phyloP scores from a whole-genome alignment of 2,113 vertebrate genomes.

The Petrocephalus microphthalmus region DNA sequence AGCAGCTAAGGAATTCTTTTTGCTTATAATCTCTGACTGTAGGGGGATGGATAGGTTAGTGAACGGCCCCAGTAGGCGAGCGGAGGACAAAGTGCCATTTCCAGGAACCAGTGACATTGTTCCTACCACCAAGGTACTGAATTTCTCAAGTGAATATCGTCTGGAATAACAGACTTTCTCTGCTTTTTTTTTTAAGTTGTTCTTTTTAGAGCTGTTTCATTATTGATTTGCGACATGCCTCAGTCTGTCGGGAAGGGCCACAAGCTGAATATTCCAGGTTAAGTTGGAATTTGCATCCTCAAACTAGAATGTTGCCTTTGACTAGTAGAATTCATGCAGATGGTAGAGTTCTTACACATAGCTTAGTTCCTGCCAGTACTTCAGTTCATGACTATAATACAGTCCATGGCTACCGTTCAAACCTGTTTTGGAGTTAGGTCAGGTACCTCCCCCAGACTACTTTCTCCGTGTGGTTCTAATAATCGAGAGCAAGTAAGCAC shows the following conservation, averaged over 20 bases:
- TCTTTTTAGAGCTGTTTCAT: neutral
- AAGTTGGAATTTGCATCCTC: neutral
- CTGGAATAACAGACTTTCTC: neutral
- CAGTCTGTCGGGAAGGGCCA: neutral
- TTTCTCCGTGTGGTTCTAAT: neutral
- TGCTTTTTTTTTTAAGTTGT: neutral
- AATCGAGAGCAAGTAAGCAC: neutral
- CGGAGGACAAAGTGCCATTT: neutral
- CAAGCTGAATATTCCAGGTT: neutral
- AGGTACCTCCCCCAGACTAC: neutral
- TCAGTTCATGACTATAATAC: neutral
- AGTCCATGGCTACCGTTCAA: neutral
- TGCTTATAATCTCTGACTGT: neutral
- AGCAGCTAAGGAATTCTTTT: neutral
- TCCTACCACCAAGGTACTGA: neutral
- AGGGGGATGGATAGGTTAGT: neutral
- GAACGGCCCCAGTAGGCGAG: neutral
- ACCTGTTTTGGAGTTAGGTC: neutral
- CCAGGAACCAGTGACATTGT: neutral
- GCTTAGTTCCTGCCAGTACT: neutral
- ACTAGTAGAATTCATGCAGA: neutral
- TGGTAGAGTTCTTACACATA: neutral
- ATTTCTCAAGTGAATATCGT: neutral
- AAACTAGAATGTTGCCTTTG: neutral
- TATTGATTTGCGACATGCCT: neutral